These are phyloP conservation scores for Ischnura elegans DNA, from an alignment of 2,888 invertebrate species.

Conservation along the genomic window DNA sequence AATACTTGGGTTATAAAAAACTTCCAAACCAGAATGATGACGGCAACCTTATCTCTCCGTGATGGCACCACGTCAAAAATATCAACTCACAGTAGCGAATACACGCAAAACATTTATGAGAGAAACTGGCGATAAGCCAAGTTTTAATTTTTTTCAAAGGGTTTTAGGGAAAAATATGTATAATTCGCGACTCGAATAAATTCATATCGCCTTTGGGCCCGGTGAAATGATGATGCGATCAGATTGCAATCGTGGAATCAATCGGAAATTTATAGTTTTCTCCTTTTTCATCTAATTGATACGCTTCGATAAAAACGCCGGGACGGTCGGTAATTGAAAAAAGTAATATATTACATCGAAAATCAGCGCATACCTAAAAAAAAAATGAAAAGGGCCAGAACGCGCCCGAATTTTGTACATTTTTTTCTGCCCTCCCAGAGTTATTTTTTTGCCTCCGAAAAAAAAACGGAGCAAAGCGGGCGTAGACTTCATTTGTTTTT, in stretches of 20 bases:
- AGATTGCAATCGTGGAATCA: conserved; percentile 29
- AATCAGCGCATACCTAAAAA: conserved; percentile 21
- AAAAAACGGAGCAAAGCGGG: background rate
- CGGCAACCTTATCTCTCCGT: background rate
- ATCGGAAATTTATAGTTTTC: conserved; percentile 29
- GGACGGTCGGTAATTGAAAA: conserved; percentile 34
- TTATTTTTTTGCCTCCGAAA: background rate
- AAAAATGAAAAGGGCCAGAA: background rate
- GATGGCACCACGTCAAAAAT: background rate
- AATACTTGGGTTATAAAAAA: background rate
- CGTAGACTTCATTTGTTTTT: conserved; percentile 26
- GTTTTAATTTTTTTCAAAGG: background rate
- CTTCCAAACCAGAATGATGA: background rate
- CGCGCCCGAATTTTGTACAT: background rate
- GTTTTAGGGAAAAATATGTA: background rate
- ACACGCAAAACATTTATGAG: background rate
- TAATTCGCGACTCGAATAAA: conserved; percentile 11
- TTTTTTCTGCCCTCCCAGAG: too few relatives aligned
- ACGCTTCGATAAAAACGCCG: conserved; percentile 18
- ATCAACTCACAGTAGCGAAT: background rate
- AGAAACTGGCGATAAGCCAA: background rate
- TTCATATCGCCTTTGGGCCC: background rate
- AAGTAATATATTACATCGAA: conserved; percentile 30
- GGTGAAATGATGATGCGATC: background rate
- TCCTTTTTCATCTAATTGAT: conserved; percentile 6